Evolutionary conservation across 2,113 vertebrate species (phyloP).

Genomic region (Naja naja): DNA sequence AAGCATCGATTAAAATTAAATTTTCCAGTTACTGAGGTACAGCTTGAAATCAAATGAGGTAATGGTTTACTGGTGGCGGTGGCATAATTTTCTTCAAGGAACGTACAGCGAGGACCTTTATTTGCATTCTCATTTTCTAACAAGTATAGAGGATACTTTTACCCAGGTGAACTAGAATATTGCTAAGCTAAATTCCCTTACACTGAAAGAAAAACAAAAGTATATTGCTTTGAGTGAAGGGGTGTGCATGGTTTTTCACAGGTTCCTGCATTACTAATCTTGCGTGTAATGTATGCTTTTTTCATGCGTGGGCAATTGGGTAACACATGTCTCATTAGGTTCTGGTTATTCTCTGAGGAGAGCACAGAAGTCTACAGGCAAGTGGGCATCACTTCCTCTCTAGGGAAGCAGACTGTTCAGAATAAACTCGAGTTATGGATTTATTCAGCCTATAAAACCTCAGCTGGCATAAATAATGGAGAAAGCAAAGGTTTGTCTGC

Average conservation of each 20-base stretch:
- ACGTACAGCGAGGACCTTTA: neutral
- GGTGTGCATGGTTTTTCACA: neutral
- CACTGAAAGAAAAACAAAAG: slow-evolving; percentile 9
- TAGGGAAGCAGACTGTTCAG: slow-evolving; percentile 57
- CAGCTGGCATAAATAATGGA: slow-evolving; percentile 87
- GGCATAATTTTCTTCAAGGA: neutral
- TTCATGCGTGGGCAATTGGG: slow-evolving; percentile 56
- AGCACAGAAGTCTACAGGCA: slow-evolving; percentile 56
- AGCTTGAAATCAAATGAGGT: neutral
- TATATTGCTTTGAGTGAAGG: slow-evolving; percentile 8
- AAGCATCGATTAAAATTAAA: neutral
- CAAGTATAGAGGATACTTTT: neutral
- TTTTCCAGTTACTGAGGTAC: neutral
- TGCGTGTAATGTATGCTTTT: slow-evolving; percentile 32
- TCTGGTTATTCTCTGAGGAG: slow-evolving; percentile 56
- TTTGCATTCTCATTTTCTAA: neutral
- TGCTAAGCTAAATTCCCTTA: neutral
- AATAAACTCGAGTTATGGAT: slow-evolving; percentile 84
- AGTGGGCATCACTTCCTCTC: slow-evolving; percentile 70
- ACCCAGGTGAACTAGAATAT: neutral
- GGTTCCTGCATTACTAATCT: slow-evolving; percentile 3
- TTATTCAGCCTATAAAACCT: slow-evolving; percentile 83
- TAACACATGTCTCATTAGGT: slow-evolving; percentile 72
- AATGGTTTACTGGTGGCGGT: neutral
- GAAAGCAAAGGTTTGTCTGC: slow-evolving; percentile 81